Conservation (phyloP, 2,797 vertebrate genomes). For the Pangasius macronema region DNA sequence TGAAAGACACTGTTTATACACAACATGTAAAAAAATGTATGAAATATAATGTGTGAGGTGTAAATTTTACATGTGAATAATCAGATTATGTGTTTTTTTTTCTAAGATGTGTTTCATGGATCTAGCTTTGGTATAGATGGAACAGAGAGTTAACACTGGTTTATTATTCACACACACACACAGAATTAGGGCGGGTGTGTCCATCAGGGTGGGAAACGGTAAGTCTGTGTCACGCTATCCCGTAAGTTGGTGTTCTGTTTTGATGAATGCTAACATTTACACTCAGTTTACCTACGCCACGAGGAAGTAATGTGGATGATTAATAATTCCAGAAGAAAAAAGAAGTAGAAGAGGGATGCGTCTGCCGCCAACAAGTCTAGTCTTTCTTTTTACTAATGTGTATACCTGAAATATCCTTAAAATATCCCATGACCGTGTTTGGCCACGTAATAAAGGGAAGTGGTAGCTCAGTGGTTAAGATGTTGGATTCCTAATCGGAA, state of each 20-base stretch:
- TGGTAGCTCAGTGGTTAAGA: too few relatives aligned
- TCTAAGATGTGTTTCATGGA: background rate
- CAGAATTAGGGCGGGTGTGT: background rate
- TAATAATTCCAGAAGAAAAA: background rate
- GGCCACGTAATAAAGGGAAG: too few relatives aligned
- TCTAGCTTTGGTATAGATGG: background rate
- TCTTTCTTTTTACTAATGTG: background rate
- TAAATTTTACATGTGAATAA: background rate
- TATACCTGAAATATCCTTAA: background rate
- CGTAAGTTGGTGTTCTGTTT: background rate
- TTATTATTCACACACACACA: background rate
- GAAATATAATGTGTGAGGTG: background rate
- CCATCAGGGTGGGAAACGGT: background rate
- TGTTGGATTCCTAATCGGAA: too few relatives aligned
- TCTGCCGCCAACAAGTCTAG: background rate
- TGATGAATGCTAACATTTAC: background rate
- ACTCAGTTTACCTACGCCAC: background rate
- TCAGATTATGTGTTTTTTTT: background rate
- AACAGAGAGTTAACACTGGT: background rate
- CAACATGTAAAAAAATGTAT: background rate
- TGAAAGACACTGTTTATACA: background rate
- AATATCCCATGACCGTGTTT: background rate
- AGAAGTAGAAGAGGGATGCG: background rate
- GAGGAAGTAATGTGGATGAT: constrained; percentile 1
- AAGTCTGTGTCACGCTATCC: constrained; percentile 11